Conservation (phyloP, 2,888 invertebrate species). For the Cistogaster globosa region DNA sequence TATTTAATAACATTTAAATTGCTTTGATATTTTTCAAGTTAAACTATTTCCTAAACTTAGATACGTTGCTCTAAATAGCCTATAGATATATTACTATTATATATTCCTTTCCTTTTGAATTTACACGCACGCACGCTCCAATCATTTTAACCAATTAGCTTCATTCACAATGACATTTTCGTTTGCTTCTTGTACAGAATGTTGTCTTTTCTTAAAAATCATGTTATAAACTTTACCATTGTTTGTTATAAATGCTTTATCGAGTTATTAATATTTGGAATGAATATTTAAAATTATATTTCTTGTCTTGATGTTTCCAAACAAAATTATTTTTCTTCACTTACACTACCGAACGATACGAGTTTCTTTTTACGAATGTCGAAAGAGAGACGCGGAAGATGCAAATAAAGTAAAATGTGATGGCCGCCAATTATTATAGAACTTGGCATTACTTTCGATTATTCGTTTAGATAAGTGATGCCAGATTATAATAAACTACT, state of each 20-base stretch:
- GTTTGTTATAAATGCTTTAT: slow-evolving; percentile 40
- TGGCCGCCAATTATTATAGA: slow-evolving; percentile 33
- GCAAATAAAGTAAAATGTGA: slow-evolving; percentile 70
- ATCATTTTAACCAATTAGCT: slow-evolving; percentile 48
- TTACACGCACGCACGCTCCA: slow-evolving; percentile 72
- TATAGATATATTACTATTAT: slow-evolving; percentile 3
- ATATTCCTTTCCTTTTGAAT: slow-evolving; percentile 10
- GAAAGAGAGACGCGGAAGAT: slow-evolving; percentile 79
- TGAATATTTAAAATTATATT: slow-evolving; percentile 65
- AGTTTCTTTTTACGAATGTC: slow-evolving; percentile 80
- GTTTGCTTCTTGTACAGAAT: slow-evolving; percentile 41
- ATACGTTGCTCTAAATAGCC: background rate
- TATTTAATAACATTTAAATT: slow-evolving; percentile 1
- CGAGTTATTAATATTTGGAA: slow-evolving; percentile 58
- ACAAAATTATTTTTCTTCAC: slow-evolving; percentile 42
- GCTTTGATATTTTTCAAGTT: slow-evolving; percentile 2
- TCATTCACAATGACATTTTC: slow-evolving; percentile 64
- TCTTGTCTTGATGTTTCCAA: slow-evolving; percentile 59
- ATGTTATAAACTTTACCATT: slow-evolving; percentile 67
- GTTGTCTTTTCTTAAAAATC: background rate
- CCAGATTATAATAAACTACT: background rate
- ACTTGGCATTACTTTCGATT: slow-evolving; percentile 60
- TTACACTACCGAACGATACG: slow-evolving; percentile 76
- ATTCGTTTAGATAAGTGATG: slow-evolving; percentile 63
- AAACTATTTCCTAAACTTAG: background rate